A percentile compares a stretch with the other conserved stretches of the same genome.
phyloP scores from a whole-genome alignment of 2,113 vertebrate genomes.

The Dasypus novemcinctus region DNA sequence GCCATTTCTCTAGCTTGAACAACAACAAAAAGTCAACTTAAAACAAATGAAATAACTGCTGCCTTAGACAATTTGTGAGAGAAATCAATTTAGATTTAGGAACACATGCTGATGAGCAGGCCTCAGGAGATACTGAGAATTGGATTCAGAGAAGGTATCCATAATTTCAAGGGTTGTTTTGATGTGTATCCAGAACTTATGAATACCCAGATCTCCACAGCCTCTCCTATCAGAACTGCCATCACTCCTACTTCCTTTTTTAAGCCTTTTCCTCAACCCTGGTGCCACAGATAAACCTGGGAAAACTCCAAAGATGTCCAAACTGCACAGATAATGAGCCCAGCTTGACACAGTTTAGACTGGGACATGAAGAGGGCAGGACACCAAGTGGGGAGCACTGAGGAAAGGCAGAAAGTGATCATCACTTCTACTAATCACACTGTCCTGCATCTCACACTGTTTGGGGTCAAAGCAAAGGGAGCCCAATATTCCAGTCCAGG shows the following conservation, averaged over 20 bases:
- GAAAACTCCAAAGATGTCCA: neutral
- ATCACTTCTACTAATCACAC: neutral
- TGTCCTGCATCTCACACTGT: neutral
- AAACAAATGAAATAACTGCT: neutral
- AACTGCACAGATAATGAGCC: neutral
- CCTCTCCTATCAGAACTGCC: neutral
- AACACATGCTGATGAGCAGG: neutral
- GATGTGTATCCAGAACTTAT: neutral
- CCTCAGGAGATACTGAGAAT: neutral
- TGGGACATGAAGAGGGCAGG: neutral
- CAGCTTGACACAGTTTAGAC: neutral
- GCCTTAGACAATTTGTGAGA: neutral
- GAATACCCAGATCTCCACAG: neutral
- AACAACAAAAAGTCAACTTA: neutral
- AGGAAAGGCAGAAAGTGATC: no score
- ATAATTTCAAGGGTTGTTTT: constrained; percentile 1
- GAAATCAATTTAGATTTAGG: neutral
- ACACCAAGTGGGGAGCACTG: neutral
- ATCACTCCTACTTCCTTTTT: neutral
- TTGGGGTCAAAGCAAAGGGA: neutral
- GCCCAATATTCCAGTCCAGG: neutral
- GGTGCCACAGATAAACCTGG: neutral
- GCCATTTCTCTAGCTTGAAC: neutral
- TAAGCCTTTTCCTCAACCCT: neutral
- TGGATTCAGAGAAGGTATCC: neutral